phyloP scores from a whole-genome alignment of 2,888 invertebrate genomes.

The Brachycybe producta region DNA sequence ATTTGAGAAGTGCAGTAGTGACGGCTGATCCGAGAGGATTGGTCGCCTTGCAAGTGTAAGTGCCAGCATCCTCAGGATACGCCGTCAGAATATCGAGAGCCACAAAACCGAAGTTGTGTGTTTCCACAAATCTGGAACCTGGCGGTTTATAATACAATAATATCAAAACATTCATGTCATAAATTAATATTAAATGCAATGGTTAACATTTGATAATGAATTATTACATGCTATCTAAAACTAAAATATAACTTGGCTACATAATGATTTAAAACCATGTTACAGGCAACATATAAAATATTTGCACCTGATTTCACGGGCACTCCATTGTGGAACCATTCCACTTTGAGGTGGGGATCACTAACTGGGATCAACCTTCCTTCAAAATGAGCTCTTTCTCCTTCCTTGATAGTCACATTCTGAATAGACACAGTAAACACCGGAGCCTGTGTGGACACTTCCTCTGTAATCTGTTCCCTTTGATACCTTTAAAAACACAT shows the following conservation, averaged over 20 bases:
- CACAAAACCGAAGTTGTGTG: constrained; percentile 94
- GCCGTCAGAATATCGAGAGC: constrained; percentile 91
- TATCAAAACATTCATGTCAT: not conserved
- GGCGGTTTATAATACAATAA: constrained; percentile 9
- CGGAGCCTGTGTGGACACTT: constrained; percentile 77
- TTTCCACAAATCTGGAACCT: constrained; percentile 85
- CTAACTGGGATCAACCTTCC: constrained; percentile 86
- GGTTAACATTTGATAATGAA: not conserved
- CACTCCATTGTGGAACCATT: constrained; percentile 87
- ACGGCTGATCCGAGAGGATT: constrained; percentile 87
- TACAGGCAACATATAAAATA: not conserved
- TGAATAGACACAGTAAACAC: constrained; percentile 85
- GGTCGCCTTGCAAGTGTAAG: constrained; percentile 83
- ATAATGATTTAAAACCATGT: not conserved
- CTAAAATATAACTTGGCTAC: no score
- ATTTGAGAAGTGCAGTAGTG: constrained; percentile 72
- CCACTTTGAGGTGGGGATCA: constrained; percentile 82
- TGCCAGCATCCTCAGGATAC: constrained; percentile 90
- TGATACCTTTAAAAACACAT: constrained; percentile 44
- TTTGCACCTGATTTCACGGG: constrained; percentile 68
- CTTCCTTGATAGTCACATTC: constrained; percentile 83
- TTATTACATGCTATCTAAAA: not conserved
- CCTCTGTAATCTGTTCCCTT: constrained; percentile 60
- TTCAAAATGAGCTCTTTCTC: constrained; percentile 88
- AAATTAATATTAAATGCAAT: not conserved